A percentile compares a stretch with the other conserved stretches of the same genome.
Evolutionary conservation across 2,888 invertebrate genomes (phyloP).

Genomic region (Trileptium ribeirensis): DNA sequence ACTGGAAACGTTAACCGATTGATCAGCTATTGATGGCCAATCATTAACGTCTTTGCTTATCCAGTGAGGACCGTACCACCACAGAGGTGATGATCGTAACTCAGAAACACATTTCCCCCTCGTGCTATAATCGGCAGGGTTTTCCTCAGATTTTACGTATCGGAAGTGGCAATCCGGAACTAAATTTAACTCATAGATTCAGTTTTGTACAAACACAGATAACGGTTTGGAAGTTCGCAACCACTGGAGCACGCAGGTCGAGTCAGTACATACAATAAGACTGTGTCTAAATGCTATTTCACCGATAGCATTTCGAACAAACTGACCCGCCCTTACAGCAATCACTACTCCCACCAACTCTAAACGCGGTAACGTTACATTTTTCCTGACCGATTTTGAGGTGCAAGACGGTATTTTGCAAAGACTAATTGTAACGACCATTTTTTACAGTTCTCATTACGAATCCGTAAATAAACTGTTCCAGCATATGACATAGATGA

Average conservation of each 20-base stretch:
- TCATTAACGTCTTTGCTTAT: not conserved
- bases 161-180: constrained; percentile 35
- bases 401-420: constrained; percentile 36
- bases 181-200: constrained; percentile 37
- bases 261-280: constrained; percentile 36
- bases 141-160: constrained; percentile 38
- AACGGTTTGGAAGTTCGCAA: constrained; percentile 19
- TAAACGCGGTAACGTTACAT: constrained; percentile 34
- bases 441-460: not conserved
- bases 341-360: not conserved
- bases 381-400: too few relatives aligned
- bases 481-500: constrained; percentile 36
- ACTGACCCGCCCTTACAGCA: constrained; percentile 18
- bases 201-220: constrained; percentile 36
- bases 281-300: too few relatives aligned
- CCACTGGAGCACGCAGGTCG: constrained; percentile 36
- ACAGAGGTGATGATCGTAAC: constrained; percentile 26
- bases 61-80: constrained; percentile 42
- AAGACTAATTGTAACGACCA: constrained; percentile 24
- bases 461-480: constrained; percentile 30
- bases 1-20: too few relatives aligned
- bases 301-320: constrained; percentile 29
- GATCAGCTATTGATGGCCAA: not conserved
- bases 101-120: constrained; percentile 33
- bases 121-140: constrained; percentile 43